phyloP scores from a whole-genome alignment of 2,888 invertebrate species.

The Lymantria monacha region DNA sequence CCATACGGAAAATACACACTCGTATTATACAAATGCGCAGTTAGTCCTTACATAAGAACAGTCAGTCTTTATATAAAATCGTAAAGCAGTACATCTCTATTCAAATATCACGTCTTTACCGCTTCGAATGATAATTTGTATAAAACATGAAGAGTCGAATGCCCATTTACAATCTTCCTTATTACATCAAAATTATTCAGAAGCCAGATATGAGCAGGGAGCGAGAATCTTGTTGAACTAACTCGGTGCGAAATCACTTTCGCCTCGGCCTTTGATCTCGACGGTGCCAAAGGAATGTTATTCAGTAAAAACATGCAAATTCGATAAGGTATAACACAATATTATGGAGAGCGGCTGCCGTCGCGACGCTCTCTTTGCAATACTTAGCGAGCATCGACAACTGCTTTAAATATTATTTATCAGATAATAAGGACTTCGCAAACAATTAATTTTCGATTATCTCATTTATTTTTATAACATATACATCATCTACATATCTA shows the following conservation, averaged over 20 bases:
- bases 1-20: too few relatives aligned
- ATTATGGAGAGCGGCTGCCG: constrained; percentile 68
- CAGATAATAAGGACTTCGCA: constrained; percentile 29
- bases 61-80: too few relatives aligned
- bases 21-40: too few relatives aligned
- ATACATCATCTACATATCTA: too few relatives aligned
- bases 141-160: constrained; percentile 60
- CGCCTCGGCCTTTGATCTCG: constrained; percentile 78
- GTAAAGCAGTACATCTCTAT: too few relatives aligned
- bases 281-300: constrained; percentile 80
- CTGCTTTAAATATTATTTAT: constrained; percentile 62
- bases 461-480: too few relatives aligned
- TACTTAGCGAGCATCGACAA: constrained; percentile 44
- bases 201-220: constrained; percentile 60
- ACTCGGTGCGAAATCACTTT: constrained; percentile 82
- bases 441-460: constrained; percentile 10
- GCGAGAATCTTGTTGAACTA: constrained; percentile 79
- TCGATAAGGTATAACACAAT: constrained; percentile 82
- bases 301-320: constrained; percentile 83
- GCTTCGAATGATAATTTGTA: constrained; percentile 13
- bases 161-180: constrained; percentile 76
- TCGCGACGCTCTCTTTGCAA: constrained; percentile 45
- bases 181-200: constrained; percentile 79
- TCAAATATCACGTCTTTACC: too few relatives aligned
- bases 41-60: too few relatives aligned